Percentiles rank a stretch among this genome's conserved stretches.
These are phyloP conservation scores for Diceros bicornis DNA, from an alignment of 2,797 vertebrate species.

Conservation along the genomic window DNA sequence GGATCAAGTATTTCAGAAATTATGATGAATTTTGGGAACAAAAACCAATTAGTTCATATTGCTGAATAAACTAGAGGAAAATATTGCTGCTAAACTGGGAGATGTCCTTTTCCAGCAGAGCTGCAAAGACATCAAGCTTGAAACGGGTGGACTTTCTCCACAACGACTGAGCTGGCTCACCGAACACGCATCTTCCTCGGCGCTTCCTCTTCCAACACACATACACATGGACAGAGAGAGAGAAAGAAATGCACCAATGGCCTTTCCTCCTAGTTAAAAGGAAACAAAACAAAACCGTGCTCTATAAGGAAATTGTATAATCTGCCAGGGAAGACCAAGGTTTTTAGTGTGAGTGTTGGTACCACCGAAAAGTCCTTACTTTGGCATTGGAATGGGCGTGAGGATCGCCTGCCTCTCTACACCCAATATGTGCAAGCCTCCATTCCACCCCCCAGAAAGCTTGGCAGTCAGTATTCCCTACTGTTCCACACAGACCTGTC, in stretches of 20 bases:
- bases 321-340: not conserved
- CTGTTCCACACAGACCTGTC: not conserved
- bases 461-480: not conserved
- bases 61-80: not conserved
- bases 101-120: not conserved
- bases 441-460: not conserved
- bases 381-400: not conserved
- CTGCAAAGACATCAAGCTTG: not conserved
- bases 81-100: not conserved
- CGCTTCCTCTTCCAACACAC: not conserved
- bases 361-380: not conserved
- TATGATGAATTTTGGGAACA: not conserved
- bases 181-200: not conserved
- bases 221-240: not conserved
- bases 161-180: not conserved
- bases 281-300: not conserved
- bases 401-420: not conserved
- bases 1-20: constrained; percentile 18
- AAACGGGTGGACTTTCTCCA: not conserved
- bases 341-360: not conserved
- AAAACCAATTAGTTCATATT: not conserved
- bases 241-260: not conserved
- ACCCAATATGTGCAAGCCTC: not conserved
- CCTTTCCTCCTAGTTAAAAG: not conserved
- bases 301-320: not conserved